Base-by-base conservation (phyloP, 2,113 vertebrate genomes). In the Malurus melanocephalus region DNA sequence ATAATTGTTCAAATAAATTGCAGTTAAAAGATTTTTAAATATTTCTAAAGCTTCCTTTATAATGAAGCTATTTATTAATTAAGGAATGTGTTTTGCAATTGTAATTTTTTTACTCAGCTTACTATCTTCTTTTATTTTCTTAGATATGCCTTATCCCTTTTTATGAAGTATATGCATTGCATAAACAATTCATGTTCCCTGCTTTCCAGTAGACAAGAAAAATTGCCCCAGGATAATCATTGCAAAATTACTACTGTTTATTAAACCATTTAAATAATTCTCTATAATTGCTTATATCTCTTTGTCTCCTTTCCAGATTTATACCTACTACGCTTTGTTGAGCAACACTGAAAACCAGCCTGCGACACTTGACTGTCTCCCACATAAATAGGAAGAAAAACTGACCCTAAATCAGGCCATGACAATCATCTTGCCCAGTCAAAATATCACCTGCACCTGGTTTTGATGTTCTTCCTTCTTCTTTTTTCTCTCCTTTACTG, bases 361-460 rank as follows among this genome's bases (percentile, higher is more conserved):
- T 48, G 7, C 30, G 68, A 4, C 12, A 27, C 7, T 14, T 40
- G 20, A 33, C 6, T 73, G 5, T 57, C 21, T 53, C 35, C 21
- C 45, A 85, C 18, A 27, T 16, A 52, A 42, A 4, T 3, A 16
- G 21, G 11, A 38, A 48, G 5, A 40, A 21, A 80, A 86, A 52
- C 7, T 55, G 11, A 35, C 24, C 21, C 32, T 75, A 60, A 55
- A 11, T n/a, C 13, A 66, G 57, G 2, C 7, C 26, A 45, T 0
- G 0, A 27, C 6, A 43, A 28, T 4, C 11, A 43, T 48, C 16
- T 45, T 38, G 10, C 1, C 16, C 7, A 33, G 27, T 30, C 8
- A 57, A 57, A 77, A 77, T 53, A 38, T 69, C 24, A n/a, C 21
- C 5, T 8, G 2, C 20, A 40, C 30, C 10, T 57, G 45, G 65